Percentiles rank a stretch among this genome's conserved stretches.
Evolutionary conservation across 2,113 vertebrate species (phyloP).

Genomic region (Neolamprologus devosi): DNA sequence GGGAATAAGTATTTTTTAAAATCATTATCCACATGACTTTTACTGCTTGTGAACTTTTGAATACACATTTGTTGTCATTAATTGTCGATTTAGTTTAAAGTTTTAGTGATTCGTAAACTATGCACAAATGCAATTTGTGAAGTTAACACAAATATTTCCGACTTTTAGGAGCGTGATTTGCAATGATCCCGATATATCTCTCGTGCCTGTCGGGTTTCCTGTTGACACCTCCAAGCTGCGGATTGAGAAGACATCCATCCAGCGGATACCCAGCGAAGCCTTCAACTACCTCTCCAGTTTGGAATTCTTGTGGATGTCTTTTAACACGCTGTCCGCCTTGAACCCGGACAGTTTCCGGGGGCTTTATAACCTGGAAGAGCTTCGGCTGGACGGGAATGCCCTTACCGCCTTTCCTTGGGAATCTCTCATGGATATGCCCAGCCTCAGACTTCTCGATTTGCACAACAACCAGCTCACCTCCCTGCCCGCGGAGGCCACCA

Average conservation of each 20-base stretch:
- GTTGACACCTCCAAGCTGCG: slow-evolving; percentile 83
- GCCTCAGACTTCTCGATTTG: slow-evolving; percentile 86
- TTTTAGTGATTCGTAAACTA: not conserved
- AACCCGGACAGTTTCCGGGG: slow-evolving; percentile 79
- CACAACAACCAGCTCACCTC: slow-evolving; percentile 86
- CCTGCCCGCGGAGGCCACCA: slow-evolving; percentile 78
- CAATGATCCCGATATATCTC: slow-evolving; percentile 87
- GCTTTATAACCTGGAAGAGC: slow-evolving; percentile 80
- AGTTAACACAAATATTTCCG: not conserved
- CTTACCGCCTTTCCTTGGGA: slow-evolving; percentile 91
- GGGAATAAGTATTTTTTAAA: not conserved
- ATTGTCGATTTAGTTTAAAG: not conserved
- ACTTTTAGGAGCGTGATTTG: slow-evolving; percentile 85
- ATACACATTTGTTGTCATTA: not conserved
- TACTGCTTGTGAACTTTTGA: not conserved
- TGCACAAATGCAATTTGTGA: not conserved
- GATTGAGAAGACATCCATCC: slow-evolving; percentile 89
- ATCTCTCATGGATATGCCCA: slow-evolving; percentile 79
- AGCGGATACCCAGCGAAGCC: slow-evolving; percentile 81
- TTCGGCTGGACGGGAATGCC: slow-evolving; percentile 85
- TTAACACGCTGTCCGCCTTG: slow-evolving; percentile 82
- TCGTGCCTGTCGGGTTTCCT: slow-evolving; percentile 84
- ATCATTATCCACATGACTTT: not conserved
- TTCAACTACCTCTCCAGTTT: slow-evolving; percentile 81
- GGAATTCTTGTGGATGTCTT: slow-evolving; percentile 95